Percentiles rank a stretch among this genome's conserved stretches.
Conservation (phyloP, 2,888 invertebrate genomes). For the Tenthredo distinguenda region DNA sequence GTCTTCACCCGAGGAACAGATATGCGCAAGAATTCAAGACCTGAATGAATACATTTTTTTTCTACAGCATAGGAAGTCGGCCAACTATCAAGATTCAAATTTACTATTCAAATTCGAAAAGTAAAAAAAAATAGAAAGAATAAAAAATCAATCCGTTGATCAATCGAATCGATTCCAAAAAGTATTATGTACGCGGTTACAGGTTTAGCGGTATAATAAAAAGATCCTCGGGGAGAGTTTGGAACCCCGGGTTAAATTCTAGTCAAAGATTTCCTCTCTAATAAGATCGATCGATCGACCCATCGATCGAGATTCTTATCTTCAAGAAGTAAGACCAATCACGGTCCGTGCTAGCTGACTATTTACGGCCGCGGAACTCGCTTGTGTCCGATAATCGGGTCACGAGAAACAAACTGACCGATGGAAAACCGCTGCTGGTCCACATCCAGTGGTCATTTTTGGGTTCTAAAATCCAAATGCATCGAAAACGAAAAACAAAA, state of each 20-base stretch:
- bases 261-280: slow-evolving; percentile 13
- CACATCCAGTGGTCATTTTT: not conserved
- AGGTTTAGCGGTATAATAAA: not conserved
- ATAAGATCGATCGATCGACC: slow-evolving; percentile 11
- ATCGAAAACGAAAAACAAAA: not conserved
- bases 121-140: not conserved
- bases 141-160: too few species aligned
- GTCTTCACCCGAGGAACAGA: not conserved
- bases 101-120: not conserved
- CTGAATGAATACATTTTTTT: not conserved
- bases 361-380: slow-evolving; percentile 11
- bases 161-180: not conserved
- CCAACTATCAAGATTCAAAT: not conserved
- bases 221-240: not conserved
- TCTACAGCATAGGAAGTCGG: not conserved
- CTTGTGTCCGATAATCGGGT: slow-evolving; percentile 5
- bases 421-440: not conserved
- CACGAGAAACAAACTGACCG: not conserved
- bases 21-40: not conserved
- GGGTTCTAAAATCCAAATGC: not conserved
- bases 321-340: slow-evolving; percentile 1
- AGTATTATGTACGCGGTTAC: not conserved
- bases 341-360: not conserved
- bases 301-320: slow-evolving; percentile 13
- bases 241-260: slow-evolving; percentile 1